Base-by-base conservation (phyloP, 2,888 invertebrate genomes). In the Nysson spinosus region DNA sequence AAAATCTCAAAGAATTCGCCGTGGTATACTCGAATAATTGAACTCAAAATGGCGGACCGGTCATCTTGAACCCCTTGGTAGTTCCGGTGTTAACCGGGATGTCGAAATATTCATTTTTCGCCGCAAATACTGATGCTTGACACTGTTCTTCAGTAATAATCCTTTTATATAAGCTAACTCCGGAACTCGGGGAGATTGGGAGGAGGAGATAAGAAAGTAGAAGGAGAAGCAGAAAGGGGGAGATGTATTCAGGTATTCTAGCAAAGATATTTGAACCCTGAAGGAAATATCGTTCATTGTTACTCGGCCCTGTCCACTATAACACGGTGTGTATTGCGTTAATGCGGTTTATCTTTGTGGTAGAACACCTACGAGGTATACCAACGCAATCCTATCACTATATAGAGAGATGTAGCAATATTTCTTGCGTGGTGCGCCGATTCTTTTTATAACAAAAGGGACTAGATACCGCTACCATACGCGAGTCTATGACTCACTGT, bases 361-460 rank as follows among this genome's bases (percentile, higher is more conserved):
- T 49, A 39, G 28, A 51, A 73, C 73, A 70, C 72, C 73, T 54
- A 72, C 70, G 64, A 40, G 44, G 12, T 49, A 52, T 49, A 63
- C 44, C 17, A 32, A 54, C 42, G 63, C 37, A 46, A 43, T 39
- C 50, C 55, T 75, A 71, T 71, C 74, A 74, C 52, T 52, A 37
- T 39, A 30, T 35, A 46, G 40, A 47, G 62, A 56, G 74, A 61
- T 73, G 73, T 71, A 64, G 74, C 73, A 74, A 74, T 64, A 71
- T 57, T 55, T 60, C 54, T 61, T 61, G 69, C 71, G 71, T 58
- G 65, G 61, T 61, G 46, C 66, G 66, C 64, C 52, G 71, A 61
- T 57, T 73, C 69, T 75, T 73, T 75, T 75, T 71, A 69, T 69
- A 69, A 73, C 74, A 47, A 74, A 73, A 69, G 71, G 50, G 52